Evolutionary conservation across 2,888 invertebrate species (phyloP).

Genomic region (Yponomeuta evonymella): DNA sequence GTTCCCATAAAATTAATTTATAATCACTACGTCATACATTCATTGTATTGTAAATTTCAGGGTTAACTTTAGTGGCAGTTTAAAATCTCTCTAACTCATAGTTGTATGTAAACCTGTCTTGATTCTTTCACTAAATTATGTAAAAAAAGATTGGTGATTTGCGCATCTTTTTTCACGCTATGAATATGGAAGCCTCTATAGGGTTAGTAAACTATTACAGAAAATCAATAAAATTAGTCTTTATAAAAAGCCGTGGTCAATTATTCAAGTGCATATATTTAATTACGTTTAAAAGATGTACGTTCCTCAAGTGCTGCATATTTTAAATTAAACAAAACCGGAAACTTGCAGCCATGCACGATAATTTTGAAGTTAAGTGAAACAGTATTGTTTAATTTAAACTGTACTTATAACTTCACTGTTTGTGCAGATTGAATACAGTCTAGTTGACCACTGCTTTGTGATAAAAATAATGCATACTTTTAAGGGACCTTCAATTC

Average conservation of each 20-base stretch:
- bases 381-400: background rate
- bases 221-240: conserved; percentile 70
- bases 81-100: conserved; percentile 56
- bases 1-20: conserved; percentile 63
- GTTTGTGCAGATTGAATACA: background rate
- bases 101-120: conserved; percentile 46
- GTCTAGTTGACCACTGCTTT: conserved; percentile 68
- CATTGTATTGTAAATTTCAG: conserved; percentile 53
- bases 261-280: conserved; percentile 34
- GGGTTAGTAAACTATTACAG: conserved; percentile 67
- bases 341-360: too few relatives aligned
- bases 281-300: too few relatives aligned
- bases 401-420: background rate
- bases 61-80: conserved; percentile 51
- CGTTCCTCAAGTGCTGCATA: too few relatives aligned
- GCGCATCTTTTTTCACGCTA: conserved; percentile 68
- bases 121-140: conserved; percentile 58
- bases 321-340: too few relatives aligned
- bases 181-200: conserved; percentile 72
- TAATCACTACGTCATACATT: conserved; percentile 38
- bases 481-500: conserved; percentile 76
- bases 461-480: conserved; percentile 60
- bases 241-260: conserved; percentile 66
- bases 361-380: background rate
- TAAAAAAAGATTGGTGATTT: conserved; percentile 62